phyloP scores from a whole-genome alignment of 2,888 invertebrate genomes.

The Oithona nana region DNA sequence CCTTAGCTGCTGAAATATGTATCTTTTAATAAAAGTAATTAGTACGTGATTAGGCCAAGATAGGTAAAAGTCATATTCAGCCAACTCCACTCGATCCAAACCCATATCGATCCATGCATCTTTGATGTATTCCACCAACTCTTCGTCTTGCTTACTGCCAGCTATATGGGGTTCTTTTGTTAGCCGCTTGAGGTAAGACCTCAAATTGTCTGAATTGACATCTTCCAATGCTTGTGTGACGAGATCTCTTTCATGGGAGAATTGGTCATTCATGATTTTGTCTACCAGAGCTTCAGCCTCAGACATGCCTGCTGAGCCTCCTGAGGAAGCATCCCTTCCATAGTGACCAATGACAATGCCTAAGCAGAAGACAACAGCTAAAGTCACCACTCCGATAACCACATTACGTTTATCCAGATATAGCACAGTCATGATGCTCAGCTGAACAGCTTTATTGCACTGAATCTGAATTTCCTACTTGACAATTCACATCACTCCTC shows the following conservation, averaged over 20 bases:
- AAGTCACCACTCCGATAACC: neutral
- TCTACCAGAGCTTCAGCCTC: neutral
- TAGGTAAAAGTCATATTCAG: constrained; percentile 19
- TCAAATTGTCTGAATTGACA: neutral
- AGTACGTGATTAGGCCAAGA: constrained; percentile 18
- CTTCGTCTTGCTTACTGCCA: constrained; percentile 18
- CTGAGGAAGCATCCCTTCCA: neutral
- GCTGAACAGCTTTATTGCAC: too few relatives aligned
- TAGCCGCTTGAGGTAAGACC: constrained; percentile 1
- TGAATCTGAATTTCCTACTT: too few relatives aligned
- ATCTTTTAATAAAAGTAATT: too few relatives aligned
- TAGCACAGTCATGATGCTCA: neutral
- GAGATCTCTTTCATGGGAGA: neutral
- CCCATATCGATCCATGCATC: constrained; percentile 19
- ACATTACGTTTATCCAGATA: neutral
- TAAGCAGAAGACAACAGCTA: neutral
- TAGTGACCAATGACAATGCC: neutral
- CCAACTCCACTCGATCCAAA: constrained; percentile 19
- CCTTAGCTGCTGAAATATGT: too few relatives aligned
- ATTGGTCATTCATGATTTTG: neutral
- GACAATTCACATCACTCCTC: too few relatives aligned
- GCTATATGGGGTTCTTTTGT: constrained; percentile 19
- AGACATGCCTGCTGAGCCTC: too few relatives aligned
- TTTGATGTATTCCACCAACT: constrained; percentile 17
- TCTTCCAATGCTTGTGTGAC: neutral